Conservation (phyloP, 2,113 vertebrate genomes). For the Chascanopsetta lugubris region DNA sequence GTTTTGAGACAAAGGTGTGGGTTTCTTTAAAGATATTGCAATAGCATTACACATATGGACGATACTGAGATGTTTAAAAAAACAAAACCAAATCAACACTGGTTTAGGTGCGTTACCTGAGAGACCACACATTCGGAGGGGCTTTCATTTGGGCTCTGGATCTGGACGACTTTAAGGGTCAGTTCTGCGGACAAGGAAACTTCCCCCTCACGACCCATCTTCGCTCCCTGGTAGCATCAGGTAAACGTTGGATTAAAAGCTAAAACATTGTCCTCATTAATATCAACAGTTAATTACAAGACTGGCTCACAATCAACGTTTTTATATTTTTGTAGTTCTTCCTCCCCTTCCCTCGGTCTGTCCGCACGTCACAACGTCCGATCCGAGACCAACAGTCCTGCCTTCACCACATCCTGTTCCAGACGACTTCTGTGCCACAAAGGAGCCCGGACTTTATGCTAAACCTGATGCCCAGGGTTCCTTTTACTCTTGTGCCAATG, state of each 20-base stretch:
- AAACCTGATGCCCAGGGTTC: conserved; percentile 41
- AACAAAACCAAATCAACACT: too few relatives aligned
- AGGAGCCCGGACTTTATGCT: conserved; percentile 49
- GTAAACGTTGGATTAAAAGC: conserved; percentile 34
- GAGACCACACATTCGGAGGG: conserved; percentile 80
- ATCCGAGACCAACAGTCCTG: not conserved
- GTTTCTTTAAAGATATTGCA: too few relatives aligned
- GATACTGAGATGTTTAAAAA: too few relatives aligned
- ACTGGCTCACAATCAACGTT: not conserved
- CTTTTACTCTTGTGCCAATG: conserved; percentile 67
- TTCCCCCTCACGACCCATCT: conserved; percentile 79
- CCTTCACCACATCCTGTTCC: not conserved
- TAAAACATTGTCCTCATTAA: too few relatives aligned
- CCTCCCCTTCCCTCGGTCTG: conserved; percentile 23
- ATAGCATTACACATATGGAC: too few relatives aligned
- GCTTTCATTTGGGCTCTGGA: conserved; percentile 85
- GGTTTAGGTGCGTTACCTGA: conserved; percentile 80
- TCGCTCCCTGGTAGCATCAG: conserved; percentile 61
- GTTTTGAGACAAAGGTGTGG: conserved; percentile 82
- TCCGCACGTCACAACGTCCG: not conserved
- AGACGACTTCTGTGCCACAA: conserved; percentile 63
- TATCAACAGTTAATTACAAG: not conserved
- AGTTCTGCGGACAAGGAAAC: conserved; percentile 79
- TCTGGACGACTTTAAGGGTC: conserved; percentile 84
- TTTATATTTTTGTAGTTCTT: conserved; percentile 27